These are phyloP conservation scores for Chaenogobius annularis DNA, from an alignment of 2,113 vertebrate species.

Conservation along the genomic window DNA sequence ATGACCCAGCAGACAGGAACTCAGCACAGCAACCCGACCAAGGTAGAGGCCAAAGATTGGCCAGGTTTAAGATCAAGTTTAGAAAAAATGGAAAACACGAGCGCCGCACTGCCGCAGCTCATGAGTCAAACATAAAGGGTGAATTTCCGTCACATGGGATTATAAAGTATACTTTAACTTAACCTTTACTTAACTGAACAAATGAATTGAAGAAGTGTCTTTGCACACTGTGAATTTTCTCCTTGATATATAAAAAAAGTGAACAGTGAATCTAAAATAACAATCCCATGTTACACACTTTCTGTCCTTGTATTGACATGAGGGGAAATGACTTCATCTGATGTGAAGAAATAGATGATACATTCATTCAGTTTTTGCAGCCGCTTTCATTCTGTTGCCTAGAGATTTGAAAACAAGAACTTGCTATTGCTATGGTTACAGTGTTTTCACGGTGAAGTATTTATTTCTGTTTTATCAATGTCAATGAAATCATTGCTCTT, in stretches of 20 bases:
- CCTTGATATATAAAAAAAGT: no score
- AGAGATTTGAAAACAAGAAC: not conserved
- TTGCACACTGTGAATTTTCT: no score
- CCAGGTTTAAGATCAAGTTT: not conserved
- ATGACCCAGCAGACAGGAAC: constrained; percentile 26
- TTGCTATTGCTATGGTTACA: not conserved
- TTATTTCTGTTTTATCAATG: not conserved
- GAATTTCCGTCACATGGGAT: no score
- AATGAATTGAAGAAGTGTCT: no score
- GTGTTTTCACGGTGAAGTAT: not conserved
- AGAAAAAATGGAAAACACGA: not conserved
- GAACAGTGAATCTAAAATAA: not conserved
- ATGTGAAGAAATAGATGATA: not conserved
- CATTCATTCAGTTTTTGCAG: not conserved
- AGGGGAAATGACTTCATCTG: not conserved
- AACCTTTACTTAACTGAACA: no score
- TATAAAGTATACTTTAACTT: no score
- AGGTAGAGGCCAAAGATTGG: not conserved
- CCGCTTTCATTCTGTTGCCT: not conserved
- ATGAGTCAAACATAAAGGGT: no score
- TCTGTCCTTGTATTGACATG: not conserved
- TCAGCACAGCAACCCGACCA: not conserved
- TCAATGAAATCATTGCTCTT: constrained; percentile 31
- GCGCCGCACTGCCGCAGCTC: no score
- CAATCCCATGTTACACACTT: no score